Conservation (phyloP, 2,113 vertebrate species). For the Euleptes europaea region DNA sequence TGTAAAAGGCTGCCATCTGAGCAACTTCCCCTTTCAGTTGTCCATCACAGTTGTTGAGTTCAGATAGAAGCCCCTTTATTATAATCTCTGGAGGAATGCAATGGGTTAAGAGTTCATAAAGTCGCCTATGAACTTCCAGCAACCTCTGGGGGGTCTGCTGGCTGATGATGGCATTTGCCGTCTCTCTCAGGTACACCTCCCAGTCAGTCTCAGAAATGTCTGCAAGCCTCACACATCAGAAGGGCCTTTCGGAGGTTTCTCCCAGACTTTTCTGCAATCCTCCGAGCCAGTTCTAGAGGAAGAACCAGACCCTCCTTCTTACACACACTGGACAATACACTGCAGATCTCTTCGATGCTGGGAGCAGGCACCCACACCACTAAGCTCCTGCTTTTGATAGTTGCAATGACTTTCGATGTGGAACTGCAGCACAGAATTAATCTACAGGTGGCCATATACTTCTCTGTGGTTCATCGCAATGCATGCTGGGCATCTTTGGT, state of each 20-base stretch:
- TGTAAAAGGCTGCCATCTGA: slow-evolving; percentile 93
- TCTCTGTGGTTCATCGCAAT: slow-evolving; percentile 96
- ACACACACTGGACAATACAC: slow-evolving; percentile 87
- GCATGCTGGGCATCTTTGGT: slow-evolving; percentile 97
- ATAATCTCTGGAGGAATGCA: slow-evolving; percentile 97
- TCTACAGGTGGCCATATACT: slow-evolving; percentile 95
- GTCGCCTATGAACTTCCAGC: slow-evolving; percentile 90
- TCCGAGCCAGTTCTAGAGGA: slow-evolving; percentile 87
- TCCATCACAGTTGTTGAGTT: slow-evolving; percentile 94
- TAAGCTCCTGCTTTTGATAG: slow-evolving; percentile 92
- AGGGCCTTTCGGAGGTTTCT: slow-evolving; percentile 95
- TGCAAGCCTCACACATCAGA: slow-evolving; percentile 95
- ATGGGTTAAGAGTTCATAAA: slow-evolving; percentile 96
- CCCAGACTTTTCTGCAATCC: slow-evolving; percentile 88
- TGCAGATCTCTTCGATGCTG: slow-evolving; percentile 92
- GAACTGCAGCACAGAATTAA: slow-evolving; percentile 94
- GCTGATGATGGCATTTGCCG: slow-evolving; percentile 91
- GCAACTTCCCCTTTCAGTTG: slow-evolving; percentile 94
- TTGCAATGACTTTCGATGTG: slow-evolving; percentile 94
- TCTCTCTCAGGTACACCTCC: slow-evolving; percentile 96
- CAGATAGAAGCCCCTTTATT: slow-evolving; percentile 93
- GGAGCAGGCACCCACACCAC: slow-evolving; percentile 91
- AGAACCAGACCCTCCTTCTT: slow-evolving; percentile 93
- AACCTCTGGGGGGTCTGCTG: slow-evolving; percentile 94
- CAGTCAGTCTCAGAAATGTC: slow-evolving; percentile 94